Evolutionary conservation across 2,797 vertebrate genomes (phyloP).

Genomic region (Calcarius lapponicus): DNA sequence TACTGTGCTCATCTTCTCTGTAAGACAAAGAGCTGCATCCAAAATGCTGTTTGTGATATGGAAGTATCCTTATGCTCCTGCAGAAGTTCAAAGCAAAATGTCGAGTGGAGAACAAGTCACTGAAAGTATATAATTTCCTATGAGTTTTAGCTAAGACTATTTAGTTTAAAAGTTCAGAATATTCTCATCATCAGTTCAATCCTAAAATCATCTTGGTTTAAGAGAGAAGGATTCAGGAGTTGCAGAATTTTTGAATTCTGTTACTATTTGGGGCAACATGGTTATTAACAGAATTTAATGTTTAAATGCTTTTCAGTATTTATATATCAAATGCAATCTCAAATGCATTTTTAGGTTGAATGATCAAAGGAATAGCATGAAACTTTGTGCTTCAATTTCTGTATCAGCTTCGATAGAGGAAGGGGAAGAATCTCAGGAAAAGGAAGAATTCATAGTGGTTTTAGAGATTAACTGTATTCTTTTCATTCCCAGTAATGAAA

Average conservation of each 20-base stretch:
- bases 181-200: not conserved
- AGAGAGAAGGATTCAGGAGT: not conserved
- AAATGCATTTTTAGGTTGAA: not conserved
- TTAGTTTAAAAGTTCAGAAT: not conserved
- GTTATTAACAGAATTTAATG: not conserved
- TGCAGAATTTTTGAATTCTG: not conserved
- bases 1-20: not conserved
- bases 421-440: not conserved
- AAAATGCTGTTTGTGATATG: not conserved
- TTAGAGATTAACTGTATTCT: not conserved
- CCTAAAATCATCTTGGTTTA: not conserved
- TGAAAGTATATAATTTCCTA: not conserved
- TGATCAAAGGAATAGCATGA: not conserved
- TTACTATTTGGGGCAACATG: not conserved
- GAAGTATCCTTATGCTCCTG: not conserved
- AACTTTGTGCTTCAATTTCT: not conserved
- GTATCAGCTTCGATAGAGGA: not conserved
- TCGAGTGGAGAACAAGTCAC: not conserved
- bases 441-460: not conserved
- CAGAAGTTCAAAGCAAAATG: not conserved
- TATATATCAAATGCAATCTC: not conserved
- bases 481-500: not conserved
- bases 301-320: not conserved
- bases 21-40: not conserved
- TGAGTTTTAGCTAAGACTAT: not conserved